Evolutionary conservation across 2,888 invertebrate genomes (phyloP).

Genomic region (Callyntrura sp.): DNA sequence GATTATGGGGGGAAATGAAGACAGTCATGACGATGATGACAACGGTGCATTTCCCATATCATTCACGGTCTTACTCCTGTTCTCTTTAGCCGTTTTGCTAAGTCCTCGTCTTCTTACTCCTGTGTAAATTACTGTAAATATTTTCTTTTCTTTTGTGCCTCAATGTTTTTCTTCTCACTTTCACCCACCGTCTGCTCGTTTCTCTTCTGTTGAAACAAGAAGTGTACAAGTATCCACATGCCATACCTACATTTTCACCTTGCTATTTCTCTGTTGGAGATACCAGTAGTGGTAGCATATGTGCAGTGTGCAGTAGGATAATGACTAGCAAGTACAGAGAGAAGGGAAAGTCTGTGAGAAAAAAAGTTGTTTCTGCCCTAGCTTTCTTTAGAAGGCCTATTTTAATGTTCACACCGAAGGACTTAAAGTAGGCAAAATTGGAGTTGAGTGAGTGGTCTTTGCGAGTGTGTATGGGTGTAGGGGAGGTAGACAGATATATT

Average conservation of each 20-base stretch:
- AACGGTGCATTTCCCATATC: slow-evolving; percentile 27
- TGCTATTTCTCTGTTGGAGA: neutral
- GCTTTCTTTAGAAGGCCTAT: neutral
- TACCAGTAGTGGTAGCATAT: slow-evolving; percentile 22
- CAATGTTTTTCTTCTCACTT: slow-evolving; percentile 16
- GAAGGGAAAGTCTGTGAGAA: slow-evolving; percentile 12
- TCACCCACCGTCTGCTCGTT: slow-evolving; percentile 7
- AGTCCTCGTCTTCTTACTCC: neutral
- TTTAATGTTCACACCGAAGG: slow-evolving; percentile 17
- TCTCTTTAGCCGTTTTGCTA: neutral
- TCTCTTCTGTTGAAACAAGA: slow-evolving; percentile 24
- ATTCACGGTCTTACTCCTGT: neutral
- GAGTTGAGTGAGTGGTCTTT: slow-evolving; percentile 9
- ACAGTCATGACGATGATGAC: slow-evolving; percentile 30
- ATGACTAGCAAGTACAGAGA: slow-evolving; percentile 48
- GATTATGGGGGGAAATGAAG: neutral
- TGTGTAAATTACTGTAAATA: slow-evolving; percentile 38
- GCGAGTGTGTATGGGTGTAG: neutral
- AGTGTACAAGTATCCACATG: neutral
- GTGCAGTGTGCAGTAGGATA: slow-evolving; percentile 56
- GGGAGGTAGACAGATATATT: neutral
- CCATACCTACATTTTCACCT: slow-evolving; percentile 4
- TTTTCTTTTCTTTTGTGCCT: slow-evolving; percentile 27
- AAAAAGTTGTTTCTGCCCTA: neutral
- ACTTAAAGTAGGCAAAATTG: slow-evolving; percentile 19